Evolutionary conservation across 2,888 invertebrate genomes (phyloP).

Genomic region (Erynnis tages): DNA sequence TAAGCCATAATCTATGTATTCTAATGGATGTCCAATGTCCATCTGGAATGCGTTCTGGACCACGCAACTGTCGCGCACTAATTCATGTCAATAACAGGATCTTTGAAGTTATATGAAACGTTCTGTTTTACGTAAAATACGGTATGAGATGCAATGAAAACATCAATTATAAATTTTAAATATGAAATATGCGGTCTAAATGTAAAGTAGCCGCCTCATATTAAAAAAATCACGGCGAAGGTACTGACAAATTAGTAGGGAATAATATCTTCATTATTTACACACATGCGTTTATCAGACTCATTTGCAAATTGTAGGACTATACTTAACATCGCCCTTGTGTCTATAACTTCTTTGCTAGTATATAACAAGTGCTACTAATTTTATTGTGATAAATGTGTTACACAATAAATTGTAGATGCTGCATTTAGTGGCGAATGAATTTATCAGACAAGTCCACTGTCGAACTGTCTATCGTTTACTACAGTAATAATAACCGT

Average conservation of each 20-base stretch:
- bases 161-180: too few relatives aligned
- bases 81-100: conserved; percentile 45
- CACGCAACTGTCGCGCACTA: conserved; percentile 62
- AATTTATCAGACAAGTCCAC: conserved; percentile 17
- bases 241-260: too few relatives aligned
- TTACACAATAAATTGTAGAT: conserved; percentile 12
- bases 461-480: conserved; percentile 20
- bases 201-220: too few relatives aligned
- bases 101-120: neutral
- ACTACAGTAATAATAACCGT: too few relatives aligned
- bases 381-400: neutral
- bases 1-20: conserved; percentile 50
- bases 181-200: too few relatives aligned
- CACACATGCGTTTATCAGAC: too few relatives aligned
- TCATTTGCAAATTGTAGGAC: too few relatives aligned
- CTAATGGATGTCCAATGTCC: conserved; percentile 43
- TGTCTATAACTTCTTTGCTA: too few relatives aligned
- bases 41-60: conserved; percentile 53
- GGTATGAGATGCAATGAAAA: neutral
- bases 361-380: too few relatives aligned
- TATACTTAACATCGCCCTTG: too few relatives aligned
- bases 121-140: conserved; percentile 4
- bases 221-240: too few relatives aligned
- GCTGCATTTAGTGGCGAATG: conserved; percentile 14
- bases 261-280: too few relatives aligned